Evolutionary conservation across 1,140 invertebrate species (phyloP), one percentile per base, ranked within the genome.

Genomic region (Megathymus violae): DNA sequence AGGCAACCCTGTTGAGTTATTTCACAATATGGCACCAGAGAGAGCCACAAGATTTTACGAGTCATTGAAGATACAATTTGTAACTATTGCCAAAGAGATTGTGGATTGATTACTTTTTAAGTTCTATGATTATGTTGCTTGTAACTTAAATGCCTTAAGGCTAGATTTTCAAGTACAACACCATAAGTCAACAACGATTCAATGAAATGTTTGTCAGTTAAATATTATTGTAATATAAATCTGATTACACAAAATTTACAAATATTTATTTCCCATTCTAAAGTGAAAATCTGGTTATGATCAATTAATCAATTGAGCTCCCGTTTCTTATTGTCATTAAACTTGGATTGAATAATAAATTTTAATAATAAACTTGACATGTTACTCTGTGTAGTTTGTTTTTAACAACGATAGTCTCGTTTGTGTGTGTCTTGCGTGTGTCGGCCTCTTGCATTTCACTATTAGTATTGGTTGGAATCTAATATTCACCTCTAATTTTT

Each of bases 31-130:
- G 44, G 43, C 70, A 61, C 65, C 62, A 78, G 74, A 74, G 80
- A 80, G 80, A 83, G 80, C 71, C 66, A 72, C 63, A 65, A 83
- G 74, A 84, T 85, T 88, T 87, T 78, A 89, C 83, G 76, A 85
- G 82, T 86, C 85, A 89, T 86, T 88, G 86, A 86, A 88, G 80
- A 85, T 71, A 86, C 76, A 81, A 83, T 88, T 85, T 86, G 78
- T 85, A 78, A 78, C 78, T 62, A 76, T 87, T 87, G 70, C 76
- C 77, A 82, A 88, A 84, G 85, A 82, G 81, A 88, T 84, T 76
- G 82, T 76, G 82, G 81, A 89, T 88, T 88, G 82, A 89, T 89
- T 88, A 85, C 87, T 87, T 88, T 88, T 89, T 87, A 88, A 89
- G 74, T 84, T 87, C 74, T 81, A 78, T 82, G 80, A 88, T 86